Evolutionary conservation across 2,888 invertebrate genomes (phyloP).

Genomic region (Diarsia mendica): DNA sequence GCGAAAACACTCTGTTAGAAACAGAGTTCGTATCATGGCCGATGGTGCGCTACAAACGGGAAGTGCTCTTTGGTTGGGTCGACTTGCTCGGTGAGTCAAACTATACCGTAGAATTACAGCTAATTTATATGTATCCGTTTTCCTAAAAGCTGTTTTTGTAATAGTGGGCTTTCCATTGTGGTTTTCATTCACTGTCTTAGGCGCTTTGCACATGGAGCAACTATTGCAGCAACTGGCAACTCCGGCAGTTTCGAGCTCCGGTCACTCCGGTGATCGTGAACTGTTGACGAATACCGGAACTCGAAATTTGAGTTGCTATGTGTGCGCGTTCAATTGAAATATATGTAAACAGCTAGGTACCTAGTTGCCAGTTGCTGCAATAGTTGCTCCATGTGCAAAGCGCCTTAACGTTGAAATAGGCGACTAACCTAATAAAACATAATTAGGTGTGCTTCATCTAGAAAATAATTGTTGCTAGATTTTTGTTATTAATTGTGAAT

Average conservation of each 20-base stretch:
- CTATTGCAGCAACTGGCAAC: too few species aligned
- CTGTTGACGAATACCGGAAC: too few species aligned
- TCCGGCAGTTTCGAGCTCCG: too few species aligned
- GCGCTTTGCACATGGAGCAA: too few species aligned
- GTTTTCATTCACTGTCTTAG: conserved; percentile 8
- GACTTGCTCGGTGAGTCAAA: conserved; percentile 92
- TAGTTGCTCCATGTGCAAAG: too few species aligned
- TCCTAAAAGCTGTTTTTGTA: conserved; percentile 25
- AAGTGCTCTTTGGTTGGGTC: conserved; percentile 96
- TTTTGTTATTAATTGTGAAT: background rate
- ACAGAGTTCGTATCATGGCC: conserved; percentile 95
- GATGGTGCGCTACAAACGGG: conserved; percentile 94
- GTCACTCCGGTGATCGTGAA: too few species aligned
- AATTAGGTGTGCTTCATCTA: too few species aligned
- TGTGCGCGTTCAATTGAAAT: too few species aligned
- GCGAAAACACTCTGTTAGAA: conserved; percentile 84
- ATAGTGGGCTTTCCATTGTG: conserved; percentile 31
- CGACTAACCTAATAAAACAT: background rate
- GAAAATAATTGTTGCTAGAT: background rate
- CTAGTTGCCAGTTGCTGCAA: too few species aligned
- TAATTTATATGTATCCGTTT: conserved; percentile 30
- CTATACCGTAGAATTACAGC: conserved; percentile 13
- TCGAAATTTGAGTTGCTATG: too few species aligned
- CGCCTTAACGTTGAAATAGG: background rate
- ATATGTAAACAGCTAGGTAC: too few species aligned